Conservation (phyloP, 2,888 invertebrate genomes). For the Tetheella fluctuosa region DNA sequence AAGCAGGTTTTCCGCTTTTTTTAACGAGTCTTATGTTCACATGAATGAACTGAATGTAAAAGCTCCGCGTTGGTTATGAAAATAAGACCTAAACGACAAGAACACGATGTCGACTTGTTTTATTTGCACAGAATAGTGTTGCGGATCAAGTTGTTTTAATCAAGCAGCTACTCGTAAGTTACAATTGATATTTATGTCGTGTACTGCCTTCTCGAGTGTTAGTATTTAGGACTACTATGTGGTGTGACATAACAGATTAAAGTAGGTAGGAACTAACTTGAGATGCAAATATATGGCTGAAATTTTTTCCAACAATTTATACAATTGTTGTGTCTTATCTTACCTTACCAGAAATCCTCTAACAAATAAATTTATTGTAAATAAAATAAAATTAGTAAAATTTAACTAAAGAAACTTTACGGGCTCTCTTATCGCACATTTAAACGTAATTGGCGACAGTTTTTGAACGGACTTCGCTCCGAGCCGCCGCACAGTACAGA, state of each 20-base stretch:
- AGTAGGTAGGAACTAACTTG: too few relatives aligned
- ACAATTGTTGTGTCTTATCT: too few relatives aligned
- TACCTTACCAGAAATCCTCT: too few relatives aligned
- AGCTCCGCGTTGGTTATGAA: slow-evolving; percentile 35
- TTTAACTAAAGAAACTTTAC: too few relatives aligned
- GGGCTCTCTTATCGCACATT: too few relatives aligned
- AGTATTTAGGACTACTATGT: background rate
- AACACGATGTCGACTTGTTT: slow-evolving; percentile 50
- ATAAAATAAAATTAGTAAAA: too few relatives aligned
- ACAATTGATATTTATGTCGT: background rate
- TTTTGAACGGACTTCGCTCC: too few relatives aligned
- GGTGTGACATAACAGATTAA: background rate
- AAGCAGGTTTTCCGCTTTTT: slow-evolving; percentile 40
- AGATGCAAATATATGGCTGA: background rate
- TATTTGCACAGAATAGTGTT: slow-evolving; percentile 49
- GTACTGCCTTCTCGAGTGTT: background rate
- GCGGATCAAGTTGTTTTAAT: background rate
- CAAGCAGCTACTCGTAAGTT: background rate
- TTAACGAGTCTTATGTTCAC: slow-evolving; percentile 36
- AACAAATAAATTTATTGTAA: too few relatives aligned
- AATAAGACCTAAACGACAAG: slow-evolving; percentile 50
- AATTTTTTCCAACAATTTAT: too few relatives aligned
- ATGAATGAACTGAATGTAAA: slow-evolving; percentile 52
- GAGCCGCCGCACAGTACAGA: too few relatives aligned
- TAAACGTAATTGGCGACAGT: too few relatives aligned